Conservation (phyloP, 2,113 vertebrate species). For the Narcine bancroftii region DNA sequence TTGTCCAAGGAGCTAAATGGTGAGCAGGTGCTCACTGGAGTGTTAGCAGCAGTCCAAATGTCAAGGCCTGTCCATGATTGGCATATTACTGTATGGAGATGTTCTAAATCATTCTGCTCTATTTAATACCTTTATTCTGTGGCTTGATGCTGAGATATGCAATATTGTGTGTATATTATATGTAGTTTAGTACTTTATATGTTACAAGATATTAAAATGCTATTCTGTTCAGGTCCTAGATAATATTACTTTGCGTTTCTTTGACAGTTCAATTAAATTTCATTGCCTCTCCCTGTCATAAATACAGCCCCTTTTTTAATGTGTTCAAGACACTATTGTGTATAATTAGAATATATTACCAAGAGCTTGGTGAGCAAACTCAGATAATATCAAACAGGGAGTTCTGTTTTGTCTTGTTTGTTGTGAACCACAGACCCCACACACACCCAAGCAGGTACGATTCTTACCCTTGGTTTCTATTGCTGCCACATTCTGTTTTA, state of each 20-base stretch:
- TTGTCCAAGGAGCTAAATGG: slow-evolving; percentile 8
- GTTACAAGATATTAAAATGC: slow-evolving; percentile 21
- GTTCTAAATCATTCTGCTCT: not conserved
- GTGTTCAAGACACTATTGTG: not conserved
- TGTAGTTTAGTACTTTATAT: slow-evolving; percentile 5
- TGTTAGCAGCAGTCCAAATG: not conserved
- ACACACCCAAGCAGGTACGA: slow-evolving; percentile 1
- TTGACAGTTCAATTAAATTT: slow-evolving; percentile 27
- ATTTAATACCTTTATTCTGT: not conserved
- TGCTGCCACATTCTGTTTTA: slow-evolving; percentile 61
- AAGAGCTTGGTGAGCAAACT: slow-evolving; percentile 14
- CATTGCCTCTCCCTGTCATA: slow-evolving; percentile 1
- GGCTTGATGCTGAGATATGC: not conserved
- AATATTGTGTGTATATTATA: not conserved
- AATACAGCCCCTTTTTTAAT: not conserved
- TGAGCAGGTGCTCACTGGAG: slow-evolving; percentile 19
- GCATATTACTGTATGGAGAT: not conserved
- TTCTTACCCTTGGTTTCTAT: slow-evolving; percentile 44
- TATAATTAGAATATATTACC: slow-evolving; percentile 31
- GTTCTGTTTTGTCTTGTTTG: slow-evolving; percentile 31
- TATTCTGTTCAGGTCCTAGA: not conserved
- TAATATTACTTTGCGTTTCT: slow-evolving; percentile 31
- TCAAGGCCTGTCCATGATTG: not conserved
- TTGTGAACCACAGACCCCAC: slow-evolving; percentile 11
- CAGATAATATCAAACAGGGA: slow-evolving; percentile 22